Base-by-base conservation (phyloP, 2,888 invertebrate species). In the Ischnura elegans region DNA sequence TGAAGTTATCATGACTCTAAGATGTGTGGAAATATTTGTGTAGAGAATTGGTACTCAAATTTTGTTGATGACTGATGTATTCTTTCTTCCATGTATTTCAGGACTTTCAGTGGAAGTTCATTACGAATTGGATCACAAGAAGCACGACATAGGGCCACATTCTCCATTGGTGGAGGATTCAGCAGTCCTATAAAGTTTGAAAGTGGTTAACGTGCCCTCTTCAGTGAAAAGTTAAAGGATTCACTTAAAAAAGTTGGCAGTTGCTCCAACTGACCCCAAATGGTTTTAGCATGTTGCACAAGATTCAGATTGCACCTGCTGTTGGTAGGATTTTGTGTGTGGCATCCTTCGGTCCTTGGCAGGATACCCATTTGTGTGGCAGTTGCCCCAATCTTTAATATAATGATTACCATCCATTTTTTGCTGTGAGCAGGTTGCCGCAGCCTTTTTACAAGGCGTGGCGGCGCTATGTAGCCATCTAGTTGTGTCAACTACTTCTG, bases 51-150 rank as follows among this genome's bases (percentile, higher is more conserved):
- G 25, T 61, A 21, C 25, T n/a, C n/a, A n/a, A n/a, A n/a, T n/a
- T n/a, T n/a, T n/a, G n/a, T n/a, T n/a, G n/a, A n/a, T n/a, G n/a
- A n/a, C n/a, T n/a, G n/a, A n/a, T n/a, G 4, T 8, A 47, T 47
- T 6, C 36, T 36, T 76, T 76, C 76, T 36, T 8, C 36, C 36
- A 10, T 61, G 5, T 29, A 46, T 93, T 93, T 19, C 95, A 97
- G 97, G 97, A 95, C 97, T 97, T 95, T 97, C 98, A 94, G 96
- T 98, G 95, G 98, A 98, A 96, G 97, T 98, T 95, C 98, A 98
- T 95, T 98, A 98, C 96, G 98, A 98, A 96, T 97, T 98, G 95
- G 98, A 98, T 96, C 97, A 97, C 94, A 95, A 95, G 94, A 95
- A 95, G 94, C 95, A 95, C 94, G 95, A 95, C 93, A 94, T 95